Percentiles rank a stretch among this genome's conserved stretches.
phyloP scores from a whole-genome alignment of 2,797 vertebrate genomes.

The Sphenopsis melanotis region DNA sequence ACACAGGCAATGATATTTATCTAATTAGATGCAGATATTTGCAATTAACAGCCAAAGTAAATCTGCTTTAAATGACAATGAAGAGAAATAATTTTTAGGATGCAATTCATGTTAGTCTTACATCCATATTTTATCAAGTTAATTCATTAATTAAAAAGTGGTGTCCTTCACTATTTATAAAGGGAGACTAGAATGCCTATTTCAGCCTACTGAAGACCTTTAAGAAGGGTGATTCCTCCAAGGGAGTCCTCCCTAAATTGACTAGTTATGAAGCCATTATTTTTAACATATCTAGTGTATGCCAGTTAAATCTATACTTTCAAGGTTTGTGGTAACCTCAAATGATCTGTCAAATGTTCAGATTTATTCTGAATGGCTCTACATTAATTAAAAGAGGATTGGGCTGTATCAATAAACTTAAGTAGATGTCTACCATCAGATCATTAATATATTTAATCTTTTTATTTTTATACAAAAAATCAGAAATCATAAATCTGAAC shows the following conservation, averaged over 20 bases:
- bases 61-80: not conserved
- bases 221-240: not conserved
- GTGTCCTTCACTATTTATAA: not conserved
- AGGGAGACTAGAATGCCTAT: not conserved
- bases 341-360: not conserved
- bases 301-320: not conserved
- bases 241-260: not conserved
- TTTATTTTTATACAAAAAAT: not conserved
- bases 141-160: not conserved
- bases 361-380: not conserved
- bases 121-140: not conserved
- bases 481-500: not conserved
- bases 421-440: not conserved
- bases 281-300: not conserved
- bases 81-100: not conserved
- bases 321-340: not conserved
- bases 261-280: not conserved
- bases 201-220: not conserved
- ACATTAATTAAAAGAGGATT: not conserved
- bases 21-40: not conserved
- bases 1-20: not conserved
- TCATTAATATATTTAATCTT: not conserved
- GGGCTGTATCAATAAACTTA: not conserved
- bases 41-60: fast-evolving
- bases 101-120: not conserved